A percentile compares a stretch with the other conserved stretches of the same genome.
These are phyloP conservation scores for Dromius quadrimaculatus DNA, from an alignment of 2,888 invertebrate species.

Conservation along the genomic window DNA sequence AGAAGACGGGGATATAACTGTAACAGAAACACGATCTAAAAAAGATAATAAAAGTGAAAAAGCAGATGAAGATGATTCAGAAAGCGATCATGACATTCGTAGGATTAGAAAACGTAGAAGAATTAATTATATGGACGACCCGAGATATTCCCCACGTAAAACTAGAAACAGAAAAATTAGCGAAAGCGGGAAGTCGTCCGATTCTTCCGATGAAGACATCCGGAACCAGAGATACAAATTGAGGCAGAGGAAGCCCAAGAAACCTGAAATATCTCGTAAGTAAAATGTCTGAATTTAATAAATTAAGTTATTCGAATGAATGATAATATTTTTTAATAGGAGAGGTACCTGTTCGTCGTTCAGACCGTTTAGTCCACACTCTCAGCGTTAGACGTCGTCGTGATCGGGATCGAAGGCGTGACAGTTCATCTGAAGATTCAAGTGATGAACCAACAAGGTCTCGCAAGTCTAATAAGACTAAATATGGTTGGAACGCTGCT, in stretches of 20 bases:
- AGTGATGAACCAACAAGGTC: constrained; percentile 39
- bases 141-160: constrained; percentile 55
- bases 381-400: constrained; percentile 37
- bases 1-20: constrained; percentile 19
- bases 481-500: constrained; percentile 16
- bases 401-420: not conserved
- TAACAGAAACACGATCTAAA: constrained; percentile 27
- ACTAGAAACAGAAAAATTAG: constrained; percentile 55
- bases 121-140: constrained; percentile 55
- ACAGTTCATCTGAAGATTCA: constrained; percentile 12
- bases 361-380: constrained; percentile 32
- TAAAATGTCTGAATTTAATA: not conserved
- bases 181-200: constrained; percentile 50
- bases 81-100: constrained; percentile 56
- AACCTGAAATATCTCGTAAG: constrained; percentile 42
- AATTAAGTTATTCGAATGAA: not conserved
- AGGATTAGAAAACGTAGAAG: constrained; percentile 55
- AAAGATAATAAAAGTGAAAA: constrained; percentile 41
- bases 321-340: constrained; percentile 7
- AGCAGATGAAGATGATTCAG: constrained; percentile 55
- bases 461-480: constrained; percentile 37
- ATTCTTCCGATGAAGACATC: constrained; percentile 50
- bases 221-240: constrained; percentile 47
- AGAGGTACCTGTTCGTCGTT: constrained; percentile 39
- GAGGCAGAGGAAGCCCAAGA: constrained; percentile 38